Percentiles rank a stretch among this genome's conserved stretches.
Conservation (phyloP, 2,888 invertebrate species). For the Ochlodes sylvanus region DNA sequence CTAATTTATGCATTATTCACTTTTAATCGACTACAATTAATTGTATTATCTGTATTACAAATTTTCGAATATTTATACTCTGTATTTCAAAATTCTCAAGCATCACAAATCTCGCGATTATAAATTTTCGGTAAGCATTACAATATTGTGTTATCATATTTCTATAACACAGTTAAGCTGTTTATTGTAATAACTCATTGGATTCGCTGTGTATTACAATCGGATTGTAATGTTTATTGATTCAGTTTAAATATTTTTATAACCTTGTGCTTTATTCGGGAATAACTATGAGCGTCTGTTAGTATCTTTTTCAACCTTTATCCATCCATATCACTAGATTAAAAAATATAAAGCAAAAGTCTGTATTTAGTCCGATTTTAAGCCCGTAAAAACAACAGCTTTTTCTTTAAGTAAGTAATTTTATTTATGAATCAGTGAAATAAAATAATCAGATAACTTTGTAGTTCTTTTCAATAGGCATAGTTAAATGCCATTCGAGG, state of each 20-base stretch:
- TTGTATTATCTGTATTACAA: neutral
- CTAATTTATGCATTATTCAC: neutral
- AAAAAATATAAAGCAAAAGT: too few species aligned
- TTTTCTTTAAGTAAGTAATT: too few species aligned
- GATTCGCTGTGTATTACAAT: slow-evolving; percentile 27
- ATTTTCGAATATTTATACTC: neutral
- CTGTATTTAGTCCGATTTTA: too few species aligned
- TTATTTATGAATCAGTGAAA: too few species aligned
- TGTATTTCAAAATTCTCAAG: neutral
- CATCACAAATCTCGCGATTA: neutral
- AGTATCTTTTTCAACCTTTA: neutral
- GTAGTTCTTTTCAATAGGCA: too few species aligned
- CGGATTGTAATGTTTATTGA: slow-evolving; percentile 20
- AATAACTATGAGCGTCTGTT: neutral
- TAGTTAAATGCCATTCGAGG: too few species aligned
- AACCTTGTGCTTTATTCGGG: slow-evolving; percentile 19
- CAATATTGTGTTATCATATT: slow-evolving; percentile 9
- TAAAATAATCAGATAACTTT: too few species aligned
- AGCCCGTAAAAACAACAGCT: too few species aligned
- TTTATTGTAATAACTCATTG: slow-evolving; percentile 39
- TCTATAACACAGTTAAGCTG: slow-evolving; percentile 30
- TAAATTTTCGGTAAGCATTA: neutral
- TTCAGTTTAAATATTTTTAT: slow-evolving; percentile 19
- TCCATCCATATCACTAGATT: neutral
- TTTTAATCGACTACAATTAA: slow-evolving; percentile 2